Conservation (phyloP, 2,113 vertebrate genomes). For the Hippocampus abdominalis region DNA sequence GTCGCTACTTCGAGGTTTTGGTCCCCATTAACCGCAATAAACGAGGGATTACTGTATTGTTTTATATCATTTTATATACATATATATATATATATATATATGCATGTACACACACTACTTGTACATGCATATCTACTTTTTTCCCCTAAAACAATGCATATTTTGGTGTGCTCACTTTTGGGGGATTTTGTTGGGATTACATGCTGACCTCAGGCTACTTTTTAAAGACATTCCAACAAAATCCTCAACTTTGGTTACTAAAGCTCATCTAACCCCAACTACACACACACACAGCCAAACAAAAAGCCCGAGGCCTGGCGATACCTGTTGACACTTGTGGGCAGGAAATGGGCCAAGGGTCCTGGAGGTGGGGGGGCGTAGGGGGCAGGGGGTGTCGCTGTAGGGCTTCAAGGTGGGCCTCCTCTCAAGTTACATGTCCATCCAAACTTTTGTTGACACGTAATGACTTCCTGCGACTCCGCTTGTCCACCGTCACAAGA, state of each 20-base stretch:
- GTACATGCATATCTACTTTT: too few species aligned
- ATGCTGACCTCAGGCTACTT: neutral
- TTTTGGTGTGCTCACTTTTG: neutral
- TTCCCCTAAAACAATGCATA: neutral
- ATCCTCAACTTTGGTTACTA: neutral
- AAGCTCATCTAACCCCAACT: neutral
- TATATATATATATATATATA: too few species aligned
- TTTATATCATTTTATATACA: too few species aligned
- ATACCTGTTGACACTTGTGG: constrained; percentile 5
- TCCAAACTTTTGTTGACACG: neutral
- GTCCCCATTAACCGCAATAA: too few species aligned
- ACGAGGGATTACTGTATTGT: too few species aligned
- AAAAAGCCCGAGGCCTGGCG: neutral
- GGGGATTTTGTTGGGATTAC: neutral
- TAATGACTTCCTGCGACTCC: too few species aligned
- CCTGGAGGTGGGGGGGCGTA: neutral
- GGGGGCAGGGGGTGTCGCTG: too few species aligned
- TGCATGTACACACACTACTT: too few species aligned
- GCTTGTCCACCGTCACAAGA: neutral
- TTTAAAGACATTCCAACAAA: neutral
- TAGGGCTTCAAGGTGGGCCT: neutral
- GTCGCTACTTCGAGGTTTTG: too few species aligned
- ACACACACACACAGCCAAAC: neutral
- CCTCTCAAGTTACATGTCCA: constrained; percentile 7
- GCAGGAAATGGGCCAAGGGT: constrained; percentile 5